These are phyloP conservation scores for Venturia canescens DNA, from an alignment of 1,140 invertebrate genomes.

Conservation along the genomic window DNA sequence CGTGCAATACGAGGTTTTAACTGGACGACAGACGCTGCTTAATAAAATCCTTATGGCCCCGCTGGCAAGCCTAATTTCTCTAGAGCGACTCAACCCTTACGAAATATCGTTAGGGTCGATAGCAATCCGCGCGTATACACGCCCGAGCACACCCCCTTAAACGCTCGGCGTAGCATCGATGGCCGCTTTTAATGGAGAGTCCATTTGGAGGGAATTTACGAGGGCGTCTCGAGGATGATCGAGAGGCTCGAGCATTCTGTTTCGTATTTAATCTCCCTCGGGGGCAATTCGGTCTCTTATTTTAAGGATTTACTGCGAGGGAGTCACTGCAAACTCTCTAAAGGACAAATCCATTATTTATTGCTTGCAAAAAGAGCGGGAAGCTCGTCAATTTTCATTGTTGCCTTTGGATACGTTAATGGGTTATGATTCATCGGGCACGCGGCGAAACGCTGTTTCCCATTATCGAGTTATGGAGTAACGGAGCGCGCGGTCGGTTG, in stretches of 20 bases:
- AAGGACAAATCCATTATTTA: too few relatives aligned
- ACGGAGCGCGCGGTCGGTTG: too few relatives aligned
- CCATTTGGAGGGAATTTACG: not conserved
- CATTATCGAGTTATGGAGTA: too few relatives aligned
- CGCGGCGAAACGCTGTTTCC: too few relatives aligned
- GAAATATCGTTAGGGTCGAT: not conserved
- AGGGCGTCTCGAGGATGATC: constrained; percentile 9
- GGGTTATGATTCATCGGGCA: too few relatives aligned
- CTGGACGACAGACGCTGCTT: not conserved
- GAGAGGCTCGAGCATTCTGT: not conserved
- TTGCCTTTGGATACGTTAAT: too few relatives aligned
- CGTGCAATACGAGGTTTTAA: not conserved
- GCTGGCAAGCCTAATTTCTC: not conserved
- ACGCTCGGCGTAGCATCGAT: not conserved
- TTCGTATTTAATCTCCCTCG: not conserved
- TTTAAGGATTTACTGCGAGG: too few relatives aligned
- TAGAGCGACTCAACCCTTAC: not conserved
- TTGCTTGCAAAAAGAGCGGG: too few relatives aligned
- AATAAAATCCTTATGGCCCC: not conserved
- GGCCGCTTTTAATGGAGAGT: not conserved
- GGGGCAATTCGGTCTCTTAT: not conserved
- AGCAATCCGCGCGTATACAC: not conserved
- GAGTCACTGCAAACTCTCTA: too few relatives aligned
- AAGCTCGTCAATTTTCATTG: too few relatives aligned
- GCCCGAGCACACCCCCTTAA: too few relatives aligned